These are phyloP conservation scores for Sarcophaga bullata DNA, from an alignment of 1,140 invertebrate genomes.

Conservation along the genomic window DNA sequence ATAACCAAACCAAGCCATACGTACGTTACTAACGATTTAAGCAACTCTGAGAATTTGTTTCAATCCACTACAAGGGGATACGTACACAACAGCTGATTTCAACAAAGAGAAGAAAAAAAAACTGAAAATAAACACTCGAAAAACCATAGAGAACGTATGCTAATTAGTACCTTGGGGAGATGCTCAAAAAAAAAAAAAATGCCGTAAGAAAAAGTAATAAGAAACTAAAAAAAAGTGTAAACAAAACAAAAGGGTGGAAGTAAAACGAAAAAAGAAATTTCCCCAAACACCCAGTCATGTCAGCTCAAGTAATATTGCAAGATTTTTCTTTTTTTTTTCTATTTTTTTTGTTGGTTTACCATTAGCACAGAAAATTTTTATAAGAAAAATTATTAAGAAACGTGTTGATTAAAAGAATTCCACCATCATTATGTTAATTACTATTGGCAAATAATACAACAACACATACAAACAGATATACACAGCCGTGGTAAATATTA, in stretches of 20 bases:
- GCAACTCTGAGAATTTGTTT: conserved; percentile 5
- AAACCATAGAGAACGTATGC: background rate
- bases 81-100: background rate
- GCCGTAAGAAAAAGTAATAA: conserved; percentile 3
- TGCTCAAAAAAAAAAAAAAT: conserved; percentile 1
- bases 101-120: no score
- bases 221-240: background rate
- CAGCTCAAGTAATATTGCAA: no score
- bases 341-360: no score
- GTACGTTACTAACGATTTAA: background rate
- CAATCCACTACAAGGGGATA: background rate
- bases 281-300: conserved; percentile 12
- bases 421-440: background rate
- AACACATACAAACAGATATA: no score
- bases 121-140: no score
- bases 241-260: background rate
- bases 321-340: no score
- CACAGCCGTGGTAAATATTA: no score
- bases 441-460: background rate
- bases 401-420: conserved; percentile 37
- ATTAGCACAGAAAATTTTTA: conserved; percentile 54
- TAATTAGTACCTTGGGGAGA: conserved; percentile 36
- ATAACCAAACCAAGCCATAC: background rate
- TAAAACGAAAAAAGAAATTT: background rate
- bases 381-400: conserved; percentile 63